Base-by-base conservation (phyloP, 2,797 vertebrate genomes). In the Kryptopterus vitreolus region DNA sequence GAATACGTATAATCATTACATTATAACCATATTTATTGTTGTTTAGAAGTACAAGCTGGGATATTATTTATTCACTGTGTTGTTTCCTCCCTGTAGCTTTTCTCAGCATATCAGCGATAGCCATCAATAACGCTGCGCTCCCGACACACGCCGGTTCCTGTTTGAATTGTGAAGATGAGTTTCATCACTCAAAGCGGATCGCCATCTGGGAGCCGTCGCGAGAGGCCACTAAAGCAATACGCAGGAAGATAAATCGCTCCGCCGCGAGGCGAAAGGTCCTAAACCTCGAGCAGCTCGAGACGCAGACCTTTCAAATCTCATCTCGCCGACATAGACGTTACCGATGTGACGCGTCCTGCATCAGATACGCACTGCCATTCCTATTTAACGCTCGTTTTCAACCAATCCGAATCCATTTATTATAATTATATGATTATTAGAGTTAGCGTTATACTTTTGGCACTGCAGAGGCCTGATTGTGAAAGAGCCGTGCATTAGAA, bases 151-250 rank as follows among this genome's bases (percentile, higher is more conserved):
- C 63, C 48, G 33, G 18, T 78, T 77, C 61, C 58, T 69, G 77
- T 76, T 63, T 29, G 38, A 74, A 43, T 55, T 48, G 61, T 66
- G 61, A 66, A 58, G 71, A 75, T 75, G 71, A 75, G 61, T 20
- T 66, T 48, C 70, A 80, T 80, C 71, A 68, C 61, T 80, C 71
- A 80, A 58, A 22, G n/a, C 1, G 15, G 70, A 26, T 74, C 18
- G 22, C 62, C 79, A 66, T 66, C 33, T 58, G 72, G 38, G 52
- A 75, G 71, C 71, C n/a, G 50, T 66, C 71, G 1, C 35, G 52
- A 66, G 46, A 75, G 12, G 35, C 38, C 79, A 75, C 71, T 75
- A 48, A 74, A 75, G 71, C 59, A 48, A 77, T 63, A 53, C 63
- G 3, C 29, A 76, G 15, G 22, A 77, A 61, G 74, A 78, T 59